phyloP scores from a whole-genome alignment of 2,888 invertebrate genomes.

The Polymixis lichenea region DNA sequence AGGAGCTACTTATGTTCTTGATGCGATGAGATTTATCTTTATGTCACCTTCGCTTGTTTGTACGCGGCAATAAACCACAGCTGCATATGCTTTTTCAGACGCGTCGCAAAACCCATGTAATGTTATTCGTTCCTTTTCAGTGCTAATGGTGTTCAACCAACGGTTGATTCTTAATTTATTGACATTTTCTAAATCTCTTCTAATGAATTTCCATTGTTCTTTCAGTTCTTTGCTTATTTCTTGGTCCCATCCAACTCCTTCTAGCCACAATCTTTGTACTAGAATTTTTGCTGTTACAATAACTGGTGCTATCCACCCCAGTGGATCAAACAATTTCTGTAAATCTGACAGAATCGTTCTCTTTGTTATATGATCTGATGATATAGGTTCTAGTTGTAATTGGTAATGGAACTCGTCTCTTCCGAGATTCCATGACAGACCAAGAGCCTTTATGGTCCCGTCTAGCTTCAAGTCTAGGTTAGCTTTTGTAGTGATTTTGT shows the following conservation, averaged over 20 bases:
- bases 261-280: slow-evolving; percentile 56
- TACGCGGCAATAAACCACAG: slow-evolving; percentile 58
- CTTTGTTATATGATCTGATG: slow-evolving; percentile 55
- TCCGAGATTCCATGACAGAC: slow-evolving; percentile 60
- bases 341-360: slow-evolving; percentile 58
- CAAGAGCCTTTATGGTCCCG: slow-evolving; percentile 58
- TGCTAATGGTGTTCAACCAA: slow-evolving; percentile 28
- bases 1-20: slow-evolving; percentile 67
- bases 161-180: slow-evolving; percentile 24
- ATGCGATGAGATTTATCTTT: slow-evolving; percentile 51
- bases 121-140: slow-evolving; percentile 14
- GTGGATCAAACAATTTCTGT: slow-evolving; percentile 47
- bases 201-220: slow-evolving; percentile 52
- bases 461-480: slow-evolving; percentile 56
- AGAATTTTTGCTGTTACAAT: slow-evolving; percentile 39
- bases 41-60: slow-evolving; percentile 30
- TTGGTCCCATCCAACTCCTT: slow-evolving; percentile 56
- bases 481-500: slow-evolving; percentile 24
- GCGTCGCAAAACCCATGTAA: slow-evolving; percentile 61
- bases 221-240: slow-evolving; percentile 33
- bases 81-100: slow-evolving; percentile 57
- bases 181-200: slow-evolving; percentile 23
- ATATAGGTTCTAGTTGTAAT: slow-evolving; percentile 7
- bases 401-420: slow-evolving; percentile 57
- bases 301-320: slow-evolving; percentile 62